Base-by-base conservation (phyloP, 2,113 vertebrate species). In the Anser brachyrhynchus region DNA sequence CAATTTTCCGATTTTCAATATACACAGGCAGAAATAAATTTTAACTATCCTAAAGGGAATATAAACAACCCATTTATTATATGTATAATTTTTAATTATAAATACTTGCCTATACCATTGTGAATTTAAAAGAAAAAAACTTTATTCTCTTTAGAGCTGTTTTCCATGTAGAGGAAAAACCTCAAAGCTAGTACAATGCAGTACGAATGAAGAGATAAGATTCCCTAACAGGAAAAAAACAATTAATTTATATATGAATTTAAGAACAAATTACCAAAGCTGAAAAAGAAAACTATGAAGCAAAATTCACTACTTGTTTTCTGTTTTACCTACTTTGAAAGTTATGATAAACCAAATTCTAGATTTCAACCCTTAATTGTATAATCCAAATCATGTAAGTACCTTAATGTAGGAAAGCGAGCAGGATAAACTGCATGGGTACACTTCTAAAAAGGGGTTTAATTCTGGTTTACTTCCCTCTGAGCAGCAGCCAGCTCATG, bases 161-260 rank as follows among this genome's bases (percentile, higher is more conserved):
- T 80, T 81, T 58, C 46, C 14, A 37, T 17, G 20, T 35, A 89
- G 31, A 84, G 9, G 7, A 28, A 62, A 28, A 25, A 51, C 4
- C 6, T 84, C 37, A 84, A 87, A 89, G 70, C 6, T 17, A 18
- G 5, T 10, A 62, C 83, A 70, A 57, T 25, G 8, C 20, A 52
- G 4, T 61, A 90, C 41, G 66, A 73, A 44, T 12, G 0, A 65
- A 71, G 87, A 65, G 26, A 54, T 5, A 57, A 46, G 54, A 67
- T 0, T 49, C 6, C 21, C 29, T 25, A 65, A 59, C 2, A 26
- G 11, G 3, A 16, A 35, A 39, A 2, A 41, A 6, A 1, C 4
- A 79, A 79, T 23, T 41, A 52, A 73, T 43, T 65, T 41, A 49
- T 84, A 70, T 44, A 77, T 26, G 28, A 52, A 41, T 75, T 71